These are phyloP conservation scores for Athripsodes cinereus DNA, from an alignment of 2,888 invertebrate genomes.

Conservation along the genomic window DNA sequence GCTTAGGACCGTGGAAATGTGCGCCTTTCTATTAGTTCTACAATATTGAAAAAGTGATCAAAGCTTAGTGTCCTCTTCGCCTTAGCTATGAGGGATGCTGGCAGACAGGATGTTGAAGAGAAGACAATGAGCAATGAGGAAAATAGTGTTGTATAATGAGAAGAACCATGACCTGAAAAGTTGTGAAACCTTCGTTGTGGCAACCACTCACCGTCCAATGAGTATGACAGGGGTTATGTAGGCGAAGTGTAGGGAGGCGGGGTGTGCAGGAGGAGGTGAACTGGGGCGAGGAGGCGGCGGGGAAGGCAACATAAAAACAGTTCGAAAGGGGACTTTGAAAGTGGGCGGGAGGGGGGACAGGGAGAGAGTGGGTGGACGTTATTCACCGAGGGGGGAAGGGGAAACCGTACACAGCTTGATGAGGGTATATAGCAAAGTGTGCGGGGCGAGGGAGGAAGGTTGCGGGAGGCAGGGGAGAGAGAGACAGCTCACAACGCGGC, in stretches of 20 bases:
- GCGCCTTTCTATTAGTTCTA: too few relatives aligned
- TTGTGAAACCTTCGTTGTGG: slow-evolving; percentile 10
- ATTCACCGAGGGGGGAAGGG: slow-evolving; percentile 24
- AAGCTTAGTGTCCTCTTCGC: too few relatives aligned
- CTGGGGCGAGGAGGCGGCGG: neutral
- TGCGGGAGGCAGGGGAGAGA: slow-evolving; percentile 10
- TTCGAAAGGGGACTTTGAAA: slow-evolving; percentile 26
- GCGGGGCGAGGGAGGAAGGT: slow-evolving; percentile 11
- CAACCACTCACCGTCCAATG: slow-evolving; percentile 20
- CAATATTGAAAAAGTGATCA: too few relatives aligned
- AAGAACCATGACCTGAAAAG: slow-evolving; percentile 3
- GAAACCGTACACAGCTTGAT: slow-evolving; percentile 21
- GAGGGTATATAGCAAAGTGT: slow-evolving; percentile 14
- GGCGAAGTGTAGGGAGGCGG: slow-evolving; percentile 9
- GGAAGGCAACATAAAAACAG: slow-evolving; percentile 27
- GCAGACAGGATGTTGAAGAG: too few relatives aligned
- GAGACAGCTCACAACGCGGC: neutral
- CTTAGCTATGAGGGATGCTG: too few relatives aligned
- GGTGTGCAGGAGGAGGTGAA: slow-evolving; percentile 7
- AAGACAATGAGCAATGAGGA: neutral
- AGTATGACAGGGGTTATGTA: slow-evolving; percentile 16
- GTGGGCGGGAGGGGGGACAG: slow-evolving; percentile 16
- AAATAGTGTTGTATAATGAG: neutral
- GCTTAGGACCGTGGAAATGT: too few relatives aligned
- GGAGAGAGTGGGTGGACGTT: slow-evolving; percentile 16